These are phyloP conservation scores for Centropristis striata DNA, from an alignment of 2,113 vertebrate genomes.

Conservation along the genomic window DNA sequence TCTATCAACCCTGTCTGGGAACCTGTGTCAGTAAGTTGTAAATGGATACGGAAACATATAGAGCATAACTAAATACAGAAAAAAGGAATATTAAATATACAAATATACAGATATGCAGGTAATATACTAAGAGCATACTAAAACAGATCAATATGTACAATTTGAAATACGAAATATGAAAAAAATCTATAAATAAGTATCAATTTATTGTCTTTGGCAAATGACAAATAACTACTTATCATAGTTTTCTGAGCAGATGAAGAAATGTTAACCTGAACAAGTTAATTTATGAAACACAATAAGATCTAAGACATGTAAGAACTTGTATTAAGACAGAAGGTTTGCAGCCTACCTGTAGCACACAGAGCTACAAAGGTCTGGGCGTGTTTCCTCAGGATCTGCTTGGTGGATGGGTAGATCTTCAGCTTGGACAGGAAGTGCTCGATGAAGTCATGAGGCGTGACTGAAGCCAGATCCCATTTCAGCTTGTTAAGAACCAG, in stretches of 20 bases:
- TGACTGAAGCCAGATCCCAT: constrained; percentile 97
- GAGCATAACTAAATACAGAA: no score
- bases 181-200: not conserved
- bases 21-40: not conserved
- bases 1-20: not conserved
- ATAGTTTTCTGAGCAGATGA: not conserved
- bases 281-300: not conserved
- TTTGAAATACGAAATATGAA: not conserved
- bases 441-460: constrained; percentile 98
- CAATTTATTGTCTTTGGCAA: no score
- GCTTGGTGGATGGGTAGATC: constrained; percentile 92
- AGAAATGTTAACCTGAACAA: not conserved
- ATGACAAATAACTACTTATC: not conserved
- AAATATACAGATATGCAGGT: no score
- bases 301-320: not conserved
- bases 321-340: not conserved
- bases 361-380: constrained; percentile 98
- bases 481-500: constrained; percentile 97
- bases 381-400: constrained; percentile 96
- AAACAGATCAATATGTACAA: no score
- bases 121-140: no score
- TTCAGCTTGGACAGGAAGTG: constrained; percentile 98
- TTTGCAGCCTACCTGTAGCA: constrained; percentile 91
- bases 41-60: not conserved
- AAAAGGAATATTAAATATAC: not conserved